A percentile compares a stretch with the other conserved stretches of the same genome.
Evolutionary conservation across 2,797 vertebrate species (phyloP).

Genomic region (Notoglanidium macrostoma): DNA sequence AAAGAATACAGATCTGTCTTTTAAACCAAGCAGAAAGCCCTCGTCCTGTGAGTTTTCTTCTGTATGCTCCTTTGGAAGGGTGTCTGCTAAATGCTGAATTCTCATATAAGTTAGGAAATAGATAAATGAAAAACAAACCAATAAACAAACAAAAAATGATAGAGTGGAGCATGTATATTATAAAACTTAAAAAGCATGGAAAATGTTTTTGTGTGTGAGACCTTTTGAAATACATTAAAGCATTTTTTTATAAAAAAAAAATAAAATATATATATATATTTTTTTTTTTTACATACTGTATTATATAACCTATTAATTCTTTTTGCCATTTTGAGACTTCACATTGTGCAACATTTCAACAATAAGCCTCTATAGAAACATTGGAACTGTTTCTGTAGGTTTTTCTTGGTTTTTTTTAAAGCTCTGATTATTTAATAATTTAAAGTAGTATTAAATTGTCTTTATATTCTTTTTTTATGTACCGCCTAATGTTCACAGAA

Average conservation of each 20-base stretch:
- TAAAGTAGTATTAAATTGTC: background rate
- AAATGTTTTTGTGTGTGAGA: background rate
- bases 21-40: background rate
- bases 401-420: background rate
- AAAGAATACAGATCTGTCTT: background rate
- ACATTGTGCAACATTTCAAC: too few species aligned
- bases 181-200: background rate
- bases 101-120: background rate
- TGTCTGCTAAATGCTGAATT: too few species aligned
- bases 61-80: background rate
- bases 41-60: background rate
- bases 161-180: too few species aligned
- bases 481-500: background rate
- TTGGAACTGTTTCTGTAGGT: background rate
- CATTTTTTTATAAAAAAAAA: too few species aligned
- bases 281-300: too few species aligned
- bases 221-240: too few species aligned
- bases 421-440: background rate
- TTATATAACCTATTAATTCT: too few species aligned
- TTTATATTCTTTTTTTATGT: background rate
- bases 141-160: too few species aligned
- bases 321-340: too few species aligned
- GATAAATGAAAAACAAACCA: background rate
- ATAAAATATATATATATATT: too few species aligned
- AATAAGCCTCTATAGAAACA: too few species aligned